Evolutionary conservation across 2,113 vertebrate genomes (phyloP).

Genomic region (Vanacampus margaritifer): DNA sequence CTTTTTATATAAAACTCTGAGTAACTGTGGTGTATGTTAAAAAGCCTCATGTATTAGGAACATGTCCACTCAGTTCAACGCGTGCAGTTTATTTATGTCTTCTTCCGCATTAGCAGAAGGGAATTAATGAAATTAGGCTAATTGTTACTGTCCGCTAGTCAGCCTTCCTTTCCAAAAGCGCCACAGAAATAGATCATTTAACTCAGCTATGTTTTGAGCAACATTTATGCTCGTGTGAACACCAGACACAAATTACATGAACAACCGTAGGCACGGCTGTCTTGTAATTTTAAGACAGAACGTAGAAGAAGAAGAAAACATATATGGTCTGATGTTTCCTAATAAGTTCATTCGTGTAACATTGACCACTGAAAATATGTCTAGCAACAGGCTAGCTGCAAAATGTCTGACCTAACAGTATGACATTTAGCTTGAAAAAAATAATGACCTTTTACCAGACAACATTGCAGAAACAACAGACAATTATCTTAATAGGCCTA

Average conservation of each 20-base stretch:
- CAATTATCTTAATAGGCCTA: no score
- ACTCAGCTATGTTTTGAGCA: background rate
- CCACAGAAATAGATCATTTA: background rate
- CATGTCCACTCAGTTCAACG: background rate
- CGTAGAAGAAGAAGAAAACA: no score
- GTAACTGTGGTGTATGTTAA: background rate
- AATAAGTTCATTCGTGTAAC: background rate
- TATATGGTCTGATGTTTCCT: no score
- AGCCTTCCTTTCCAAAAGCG: slow-evolving; percentile 1
- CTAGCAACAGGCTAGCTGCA: no score
- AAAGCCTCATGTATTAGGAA: background rate
- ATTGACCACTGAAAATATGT: background rate
- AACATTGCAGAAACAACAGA: no score
- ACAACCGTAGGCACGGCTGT: background rate
- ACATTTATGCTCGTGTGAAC: background rate
- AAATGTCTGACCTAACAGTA: background rate
- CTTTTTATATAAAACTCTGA: background rate
- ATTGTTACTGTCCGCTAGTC: background rate
- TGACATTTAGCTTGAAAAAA: no score
- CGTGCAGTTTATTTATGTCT: background rate
- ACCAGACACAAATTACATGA: background rate
- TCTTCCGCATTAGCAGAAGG: background rate
- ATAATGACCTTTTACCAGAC: no score
- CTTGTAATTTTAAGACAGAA: background rate
- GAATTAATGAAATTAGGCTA: background rate